Evolutionary conservation across 2,888 invertebrate genomes (phyloP), one percentile per base, ranked within the genome.

Genomic region (Criorhina ranunculi): DNA sequence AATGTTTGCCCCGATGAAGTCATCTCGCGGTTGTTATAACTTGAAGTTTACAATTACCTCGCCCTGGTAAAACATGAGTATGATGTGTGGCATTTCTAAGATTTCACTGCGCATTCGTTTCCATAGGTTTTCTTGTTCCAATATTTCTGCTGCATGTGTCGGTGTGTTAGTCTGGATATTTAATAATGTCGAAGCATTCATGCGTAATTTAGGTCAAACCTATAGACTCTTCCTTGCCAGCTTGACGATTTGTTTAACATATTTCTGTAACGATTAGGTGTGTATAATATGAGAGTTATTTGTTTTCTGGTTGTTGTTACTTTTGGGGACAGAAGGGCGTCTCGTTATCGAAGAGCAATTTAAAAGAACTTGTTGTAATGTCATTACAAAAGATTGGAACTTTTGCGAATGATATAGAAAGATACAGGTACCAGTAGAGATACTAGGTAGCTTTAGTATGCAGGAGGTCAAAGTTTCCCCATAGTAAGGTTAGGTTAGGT

Each of bases 201-300:
- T 81, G 80, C 75, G 80, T 75, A 57, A 75, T 75, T 31, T 75
- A 55, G 69, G 80, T 46, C 80, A 55, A 64, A 64, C 67, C 46
- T 75, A 75, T 62, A 69, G 69, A 35, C 40, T 75, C 46, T 44
- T 60, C 24, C 35, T 60, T 53, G 59, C 59, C 60, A 12, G 53
- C 37, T 44, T 46, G 44, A 44, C 35, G 59, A 59, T 72, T 80
- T 67, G 35, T 59, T 66, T 37, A 42, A 24, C 64, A 11, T 46
- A 42, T 7, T n/a, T 46, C 2, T 19, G 15, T 15, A 42, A 29
- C 12, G n/a, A 31, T n/a, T n/a, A 44, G 51, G 51, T 53, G 67
- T 24, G 24, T 53, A 60, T 69, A 69, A 53, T 42, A n/a, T 17
- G 51, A 59, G 49, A 59, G 57, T 44, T 44, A 5, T 24, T 24